Evolutionary conservation across 2,113 vertebrate species (phyloP), one percentile per base, ranked within the genome.

Genomic region (Eurypyga helias): DNA sequence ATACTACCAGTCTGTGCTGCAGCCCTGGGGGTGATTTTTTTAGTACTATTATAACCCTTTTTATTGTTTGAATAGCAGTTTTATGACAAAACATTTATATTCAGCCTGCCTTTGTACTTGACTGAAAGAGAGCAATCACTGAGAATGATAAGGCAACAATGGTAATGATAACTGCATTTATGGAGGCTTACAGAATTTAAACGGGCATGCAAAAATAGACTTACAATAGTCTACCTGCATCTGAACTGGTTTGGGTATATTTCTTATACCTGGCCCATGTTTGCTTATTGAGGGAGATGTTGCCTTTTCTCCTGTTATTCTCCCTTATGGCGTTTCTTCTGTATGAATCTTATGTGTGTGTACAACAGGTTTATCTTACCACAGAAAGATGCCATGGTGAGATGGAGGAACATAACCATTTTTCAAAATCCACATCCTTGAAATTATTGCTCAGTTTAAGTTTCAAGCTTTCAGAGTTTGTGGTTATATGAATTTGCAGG

Each of bases 11-110:
- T 69, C 94, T 96, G 65, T 96, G 95, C 83, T 77, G 95, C 89
- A 97, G 93, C 92, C 93, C 94, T 98, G 80, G 94, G 96, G 95
- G 96, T 96, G 96, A 92, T 96, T 98, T 97, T 97, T 98, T 98
- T 98, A 97, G 95, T 97, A 95, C 95, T 96, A 97, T 98, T 98
- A 97, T 97, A 98, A 97, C 91, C 88, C 87, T 87, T 98, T 98
- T 97, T 98, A 98, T 98, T 98, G 97, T 98, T 98, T 98, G 97
- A 98, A 98, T 98, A 97, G 97, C 92, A 97, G 94, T 98, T 98
- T 98, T 98, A 98, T 98, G 97, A 98, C 96, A 98, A 98, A 98
- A 98, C 97, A 98, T 98, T 98, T 98, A 97, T 97, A 98, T 97
- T 97, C 97, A 98, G 97, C 60, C 94, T 97, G 94, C 96, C 95